Evolutionary conservation across 2,888 invertebrate genomes (phyloP), one percentile per base, ranked within the genome.

Genomic region (Homarus gammarus): DNA sequence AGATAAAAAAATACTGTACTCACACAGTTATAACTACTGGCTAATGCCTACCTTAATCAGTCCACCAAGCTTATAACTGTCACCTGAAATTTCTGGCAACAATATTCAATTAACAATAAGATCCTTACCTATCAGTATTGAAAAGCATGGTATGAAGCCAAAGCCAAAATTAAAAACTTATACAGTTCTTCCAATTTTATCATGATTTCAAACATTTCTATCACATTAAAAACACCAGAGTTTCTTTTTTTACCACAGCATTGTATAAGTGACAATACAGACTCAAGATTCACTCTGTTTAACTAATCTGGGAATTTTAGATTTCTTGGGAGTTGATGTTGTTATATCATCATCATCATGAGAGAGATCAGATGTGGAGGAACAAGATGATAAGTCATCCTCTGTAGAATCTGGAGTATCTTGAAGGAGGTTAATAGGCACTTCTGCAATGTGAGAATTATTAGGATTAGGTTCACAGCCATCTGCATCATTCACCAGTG

Each of bases 231-330:
- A 85, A 64, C 64, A 68, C 77, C 64, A 82, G 64, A 72, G 18
- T 36, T 49, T 36, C 51, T 56, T 22, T 44, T 10, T 27, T 64
- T 64, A 27, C 27, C 64, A 64, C 5, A 6, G 6, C 22, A 27
- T 5, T 5, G 18, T n/a, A 36, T 22, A 79, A 27, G n/a, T 38
- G 64, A 2, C 8, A 40, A 56, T 38, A 56, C 27, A 84, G 2
- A 49, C 49, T 87, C 72, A 79, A 18, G 86, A 79, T 36, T 79
- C 86, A 49, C 51, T 51, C 36, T 70, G 79, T 33, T 79, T 79
- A 44, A 84, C 38, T 56, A 89, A 70, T 38, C 88, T 83, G 31
- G 88, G 88, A 51, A 89, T 89, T 78, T 84, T 89, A 22, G 88
- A 89, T 72, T 89, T 89, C 27, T 77, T 83, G 31, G 88, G 83